A percentile compares a stretch with the other conserved stretches of the same genome.
These are phyloP conservation scores for Rapana venosa DNA, from an alignment of 2,888 invertebrate genomes.

Conservation along the genomic window DNA sequence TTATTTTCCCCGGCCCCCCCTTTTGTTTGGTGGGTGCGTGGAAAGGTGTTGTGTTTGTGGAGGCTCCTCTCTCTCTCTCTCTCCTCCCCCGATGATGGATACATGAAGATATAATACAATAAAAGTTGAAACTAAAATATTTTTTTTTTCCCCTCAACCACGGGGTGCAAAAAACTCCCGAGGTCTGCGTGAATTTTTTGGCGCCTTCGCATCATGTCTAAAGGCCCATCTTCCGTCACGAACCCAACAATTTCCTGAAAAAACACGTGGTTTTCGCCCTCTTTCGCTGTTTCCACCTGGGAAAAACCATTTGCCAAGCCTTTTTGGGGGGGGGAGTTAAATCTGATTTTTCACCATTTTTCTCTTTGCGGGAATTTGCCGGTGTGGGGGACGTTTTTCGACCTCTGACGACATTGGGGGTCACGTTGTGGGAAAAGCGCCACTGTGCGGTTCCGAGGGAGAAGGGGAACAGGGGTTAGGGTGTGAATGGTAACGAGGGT, in stretches of 20 bases:
- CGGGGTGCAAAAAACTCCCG: conserved; percentile 37
- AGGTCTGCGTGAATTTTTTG: conserved; percentile 37
- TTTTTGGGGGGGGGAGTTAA: conserved; percentile 26
- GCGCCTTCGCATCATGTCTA: conserved; percentile 37
- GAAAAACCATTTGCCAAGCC: conserved; percentile 37
- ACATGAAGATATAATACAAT: too few relatives aligned
- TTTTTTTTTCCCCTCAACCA: not conserved
- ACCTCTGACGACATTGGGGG: conserved; percentile 36
- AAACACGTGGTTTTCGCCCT: conserved; percentile 29
- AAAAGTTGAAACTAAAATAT: too few relatives aligned
- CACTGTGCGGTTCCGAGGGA: conserved; percentile 30
- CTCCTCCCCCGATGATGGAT: too few relatives aligned
- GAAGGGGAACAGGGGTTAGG: conserved; percentile 7
- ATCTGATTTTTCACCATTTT: conserved; percentile 38
- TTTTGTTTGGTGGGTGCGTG: too few relatives aligned
- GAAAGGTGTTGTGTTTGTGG: too few relatives aligned
- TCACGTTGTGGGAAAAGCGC: conserved; percentile 10
- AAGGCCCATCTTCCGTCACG: conserved; percentile 3
- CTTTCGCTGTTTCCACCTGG: conserved; percentile 21
- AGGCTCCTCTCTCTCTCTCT: too few relatives aligned
- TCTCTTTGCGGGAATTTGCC: conserved; percentile 42
- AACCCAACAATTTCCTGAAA: conserved; percentile 22
- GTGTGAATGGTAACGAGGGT: not conserved
- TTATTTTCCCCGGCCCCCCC: too few relatives aligned
- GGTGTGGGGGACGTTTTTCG: conserved; percentile 17